Conservation (phyloP, 1,140 invertebrate genomes). For the roundworm (Caenorhabditis elegans) region WBcel235 BX284604.4:5094001-5094500, state of each 20-base stretch:
- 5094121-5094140: slow-evolving; percentile 20
- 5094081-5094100: slow-evolving; percentile 20
- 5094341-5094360: slow-evolving; percentile 47
- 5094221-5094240: slow-evolving; percentile 19
- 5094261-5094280: slow-evolving; percentile 47
- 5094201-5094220: slow-evolving; percentile 28
- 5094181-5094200: slow-evolving; percentile 39
- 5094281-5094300: slow-evolving; percentile 44
- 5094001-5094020: no score
- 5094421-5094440: no score
- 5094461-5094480: no score
- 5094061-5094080: slow-evolving; percentile 18
- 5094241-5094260: slow-evolving; percentile 47
- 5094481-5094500: no score
- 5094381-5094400: neutral
- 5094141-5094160: slow-evolving; percentile 27
- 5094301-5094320: slow-evolving; percentile 45
- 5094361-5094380: neutral
- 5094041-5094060: slow-evolving; percentile 34
- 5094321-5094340: slow-evolving; percentile 45
- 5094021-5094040: neutral
- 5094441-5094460: no score
- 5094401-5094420: neutral
- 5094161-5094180: slow-evolving; percentile 43
- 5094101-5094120: slow-evolving; percentile 21